phyloP scores from a whole-genome alignment of 2,888 invertebrate genomes.

The Rhagophthalmus giganteus region DNA sequence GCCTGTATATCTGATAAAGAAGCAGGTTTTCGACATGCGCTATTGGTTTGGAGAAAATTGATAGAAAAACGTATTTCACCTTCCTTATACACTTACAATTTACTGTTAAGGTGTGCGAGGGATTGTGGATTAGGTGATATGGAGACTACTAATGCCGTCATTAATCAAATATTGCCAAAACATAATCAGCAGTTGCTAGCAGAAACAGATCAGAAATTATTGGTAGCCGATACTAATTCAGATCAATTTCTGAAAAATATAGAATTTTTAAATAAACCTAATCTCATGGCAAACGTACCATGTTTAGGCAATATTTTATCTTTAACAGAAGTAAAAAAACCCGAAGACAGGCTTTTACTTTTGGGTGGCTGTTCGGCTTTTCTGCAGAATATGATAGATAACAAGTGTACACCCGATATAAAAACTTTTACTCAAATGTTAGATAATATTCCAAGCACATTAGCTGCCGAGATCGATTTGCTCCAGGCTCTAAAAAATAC shows the following conservation, averaged over 20 bases:
- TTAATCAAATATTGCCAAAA: slow-evolving; percentile 37
- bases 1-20: slow-evolving; percentile 80
- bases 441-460: slow-evolving; percentile 68
- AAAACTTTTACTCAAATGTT: slow-evolving; percentile 80
- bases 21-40: slow-evolving; percentile 78
- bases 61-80: slow-evolving; percentile 66
- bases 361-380: slow-evolving; percentile 81
- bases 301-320: slow-evolving; percentile 64
- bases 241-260: not conserved
- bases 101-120: slow-evolving; percentile 75
- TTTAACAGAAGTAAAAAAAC: slow-evolving; percentile 61
- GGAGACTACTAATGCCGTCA: slow-evolving; percentile 59
- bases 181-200: not conserved
- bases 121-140: slow-evolving; percentile 80
- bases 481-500: slow-evolving; percentile 63
- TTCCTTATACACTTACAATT: slow-evolving; percentile 74
- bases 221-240: not conserved
- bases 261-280: slow-evolving; percentile 57
- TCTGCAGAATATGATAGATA: slow-evolving; percentile 70
- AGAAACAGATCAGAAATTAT: not conserved
- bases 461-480: slow-evolving; percentile 69
- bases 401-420: slow-evolving; percentile 71
- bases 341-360: slow-evolving; percentile 72
- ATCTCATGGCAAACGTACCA: slow-evolving; percentile 65
- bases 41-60: slow-evolving; percentile 88